phyloP scores from a whole-genome alignment of 2,113 vertebrate genomes.

The Ploceus nigricollis region DNA sequence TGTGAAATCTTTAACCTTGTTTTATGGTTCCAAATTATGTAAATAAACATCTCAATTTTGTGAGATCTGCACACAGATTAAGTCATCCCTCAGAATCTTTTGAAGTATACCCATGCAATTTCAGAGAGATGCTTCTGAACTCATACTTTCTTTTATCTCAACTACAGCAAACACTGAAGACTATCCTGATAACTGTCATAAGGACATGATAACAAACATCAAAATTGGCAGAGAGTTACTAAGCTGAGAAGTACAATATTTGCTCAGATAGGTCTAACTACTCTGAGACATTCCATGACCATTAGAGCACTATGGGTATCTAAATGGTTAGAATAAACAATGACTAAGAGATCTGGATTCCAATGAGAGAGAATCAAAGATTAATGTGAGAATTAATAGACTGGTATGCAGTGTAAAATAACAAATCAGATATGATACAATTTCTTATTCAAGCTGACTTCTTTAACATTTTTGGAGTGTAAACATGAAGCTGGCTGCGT shows the following conservation, averaged over 20 bases:
- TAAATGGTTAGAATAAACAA: background rate
- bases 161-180: background rate
- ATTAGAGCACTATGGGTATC: background rate
- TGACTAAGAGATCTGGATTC: background rate
- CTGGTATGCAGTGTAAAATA: slow-evolving; percentile 12
- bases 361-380: slow-evolving; percentile 18
- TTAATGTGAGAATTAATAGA: slow-evolving; percentile 54
- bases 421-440: slow-evolving; percentile 30
- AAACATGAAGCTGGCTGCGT: slow-evolving; percentile 29
- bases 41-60: background rate
- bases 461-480: background rate
- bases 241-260: background rate
- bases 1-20: background rate
- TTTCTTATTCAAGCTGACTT: slow-evolving; percentile 58
- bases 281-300: background rate
- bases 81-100: background rate
- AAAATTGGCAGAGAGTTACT: background rate
- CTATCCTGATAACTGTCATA: background rate
- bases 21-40: background rate
- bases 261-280: background rate
- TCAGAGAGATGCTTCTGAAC: background rate
- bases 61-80: background rate
- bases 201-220: background rate
- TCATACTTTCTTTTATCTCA: background rate
- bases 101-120: background rate